These are phyloP conservation scores for Pasiphila rectangulata DNA, from an alignment of 2,888 invertebrate species.

Conservation along the genomic window DNA sequence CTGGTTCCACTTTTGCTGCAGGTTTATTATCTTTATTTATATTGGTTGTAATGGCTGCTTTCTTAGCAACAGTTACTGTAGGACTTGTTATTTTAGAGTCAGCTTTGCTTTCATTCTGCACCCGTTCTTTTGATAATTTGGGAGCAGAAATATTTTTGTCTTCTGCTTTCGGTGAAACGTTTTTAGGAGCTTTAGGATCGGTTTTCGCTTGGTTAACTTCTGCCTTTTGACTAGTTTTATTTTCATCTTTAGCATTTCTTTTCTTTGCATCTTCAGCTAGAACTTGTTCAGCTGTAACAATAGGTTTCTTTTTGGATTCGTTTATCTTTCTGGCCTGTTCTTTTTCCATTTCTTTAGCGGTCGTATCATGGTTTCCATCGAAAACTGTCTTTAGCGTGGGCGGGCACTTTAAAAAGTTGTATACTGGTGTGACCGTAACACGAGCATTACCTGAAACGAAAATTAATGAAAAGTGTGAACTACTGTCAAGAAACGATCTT, in stretches of 20 bases:
- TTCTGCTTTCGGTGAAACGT: not conserved
- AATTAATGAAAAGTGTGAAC: too few species aligned
- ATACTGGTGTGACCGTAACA: constrained; percentile 50
- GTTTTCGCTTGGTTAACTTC: not conserved
- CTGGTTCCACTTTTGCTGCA: not conserved
- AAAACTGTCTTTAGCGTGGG: constrained; percentile 47
- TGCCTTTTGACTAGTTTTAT: not conserved
- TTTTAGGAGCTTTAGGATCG: constrained; percentile 6
- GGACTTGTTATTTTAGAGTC: not conserved
- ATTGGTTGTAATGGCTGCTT: not conserved
- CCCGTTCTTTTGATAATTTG: not conserved
- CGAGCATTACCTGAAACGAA: constrained; percentile 52
- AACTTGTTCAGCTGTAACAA: constrained; percentile 16
- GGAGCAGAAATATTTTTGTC: not conserved
- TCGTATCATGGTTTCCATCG: constrained; percentile 20
- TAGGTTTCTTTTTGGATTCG: not conserved
- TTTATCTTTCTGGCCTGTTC: constrained; percentile 9
- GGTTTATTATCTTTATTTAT: not conserved
- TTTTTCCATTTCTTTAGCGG: constrained; percentile 10
- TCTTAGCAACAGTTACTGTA: not conserved
- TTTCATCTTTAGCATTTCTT: not conserved
- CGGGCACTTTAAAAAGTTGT: constrained; percentile 56
- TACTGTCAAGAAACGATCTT: too few species aligned
- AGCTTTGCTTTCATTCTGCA: not conserved
- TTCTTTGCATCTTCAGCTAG: constrained; percentile 10